phyloP scores from a whole-genome alignment of 2,113 vertebrate genomes.

The Gadus chalcogrammus region DNA sequence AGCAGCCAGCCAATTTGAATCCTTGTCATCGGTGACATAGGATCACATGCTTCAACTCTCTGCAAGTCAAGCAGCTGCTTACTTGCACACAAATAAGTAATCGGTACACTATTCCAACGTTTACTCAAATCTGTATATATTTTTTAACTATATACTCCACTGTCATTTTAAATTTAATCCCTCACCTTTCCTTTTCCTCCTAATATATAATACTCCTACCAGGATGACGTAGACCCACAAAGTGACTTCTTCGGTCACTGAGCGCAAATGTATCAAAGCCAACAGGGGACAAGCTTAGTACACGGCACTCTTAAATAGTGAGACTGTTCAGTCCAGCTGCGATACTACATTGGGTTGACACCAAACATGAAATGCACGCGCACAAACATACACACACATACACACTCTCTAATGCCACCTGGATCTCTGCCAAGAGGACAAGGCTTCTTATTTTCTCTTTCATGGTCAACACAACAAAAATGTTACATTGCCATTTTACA shows the following conservation, averaged over 20 bases:
- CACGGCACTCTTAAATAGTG: slow-evolving; percentile 34
- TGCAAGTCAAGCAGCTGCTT: slow-evolving; percentile 29
- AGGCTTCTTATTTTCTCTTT: slow-evolving; percentile 7
- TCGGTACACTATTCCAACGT: slow-evolving; percentile 10
- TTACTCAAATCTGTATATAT: no score
- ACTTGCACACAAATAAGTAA: slow-evolving; percentile 18
- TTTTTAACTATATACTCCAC: no score
- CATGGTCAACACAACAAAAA: slow-evolving; percentile 18
- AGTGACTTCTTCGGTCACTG: not conserved
- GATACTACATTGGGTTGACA: slow-evolving; percentile 47
- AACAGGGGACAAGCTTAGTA: slow-evolving; percentile 16
- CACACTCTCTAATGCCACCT: no score
- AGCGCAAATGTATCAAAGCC: slow-evolving; percentile 9
- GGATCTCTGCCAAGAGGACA: slow-evolving; percentile 21
- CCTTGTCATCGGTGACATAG: slow-evolving; percentile 1
- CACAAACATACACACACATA: no score
- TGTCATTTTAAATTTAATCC: not conserved
- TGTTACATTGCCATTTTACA: slow-evolving; percentile 41
- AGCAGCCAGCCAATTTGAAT: slow-evolving; percentile 60
- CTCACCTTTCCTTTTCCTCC: slow-evolving; percentile 1
- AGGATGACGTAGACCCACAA: slow-evolving; percentile 24
- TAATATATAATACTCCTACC: slow-evolving; percentile 16
- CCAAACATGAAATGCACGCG: not conserved
- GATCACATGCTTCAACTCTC: slow-evolving; percentile 22
- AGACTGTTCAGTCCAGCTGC: slow-evolving; percentile 72